Percentiles rank a stretch among this genome's conserved stretches.
Evolutionary conservation across 2,797 vertebrate species (phyloP).

Genomic region (Tragelaphus eurycerus): DNA sequence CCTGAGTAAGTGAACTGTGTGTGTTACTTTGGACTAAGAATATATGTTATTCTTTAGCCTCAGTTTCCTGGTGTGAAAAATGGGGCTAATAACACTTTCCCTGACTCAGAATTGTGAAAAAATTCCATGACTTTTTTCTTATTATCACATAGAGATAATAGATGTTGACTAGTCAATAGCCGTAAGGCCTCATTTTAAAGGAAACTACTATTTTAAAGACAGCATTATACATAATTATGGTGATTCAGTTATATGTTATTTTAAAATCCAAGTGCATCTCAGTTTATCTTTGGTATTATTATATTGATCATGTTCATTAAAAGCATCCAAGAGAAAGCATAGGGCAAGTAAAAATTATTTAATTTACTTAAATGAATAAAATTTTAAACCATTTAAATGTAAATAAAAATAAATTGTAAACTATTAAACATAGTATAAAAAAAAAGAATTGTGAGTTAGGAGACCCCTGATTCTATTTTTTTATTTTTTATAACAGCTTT

Average conservation of each 20-base stretch:
- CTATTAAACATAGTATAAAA: slow-evolving; percentile 22
- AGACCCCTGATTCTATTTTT: not conserved
- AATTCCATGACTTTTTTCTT: not conserved
- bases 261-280: not conserved
- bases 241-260: not conserved
- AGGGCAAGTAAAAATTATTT: not conserved
- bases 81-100: not conserved
- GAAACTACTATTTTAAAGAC: not conserved
- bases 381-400: not conserved
- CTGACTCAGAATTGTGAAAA: not conserved
- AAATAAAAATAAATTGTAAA: not conserved
- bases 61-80: not conserved
- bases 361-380: not conserved
- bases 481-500: not conserved
- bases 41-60: not conserved
- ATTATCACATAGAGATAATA: not conserved
- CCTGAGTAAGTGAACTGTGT: not conserved
- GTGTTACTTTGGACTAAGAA: not conserved
- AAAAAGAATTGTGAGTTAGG: not conserved
- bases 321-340: not conserved
- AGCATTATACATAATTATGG: not conserved
- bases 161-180: not conserved
- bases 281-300: not conserved
- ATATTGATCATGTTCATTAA: not conserved
- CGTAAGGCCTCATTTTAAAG: not conserved